phyloP scores from a whole-genome alignment of 2,113 vertebrate species.

The Nothobranchius kuhntae region DNA sequence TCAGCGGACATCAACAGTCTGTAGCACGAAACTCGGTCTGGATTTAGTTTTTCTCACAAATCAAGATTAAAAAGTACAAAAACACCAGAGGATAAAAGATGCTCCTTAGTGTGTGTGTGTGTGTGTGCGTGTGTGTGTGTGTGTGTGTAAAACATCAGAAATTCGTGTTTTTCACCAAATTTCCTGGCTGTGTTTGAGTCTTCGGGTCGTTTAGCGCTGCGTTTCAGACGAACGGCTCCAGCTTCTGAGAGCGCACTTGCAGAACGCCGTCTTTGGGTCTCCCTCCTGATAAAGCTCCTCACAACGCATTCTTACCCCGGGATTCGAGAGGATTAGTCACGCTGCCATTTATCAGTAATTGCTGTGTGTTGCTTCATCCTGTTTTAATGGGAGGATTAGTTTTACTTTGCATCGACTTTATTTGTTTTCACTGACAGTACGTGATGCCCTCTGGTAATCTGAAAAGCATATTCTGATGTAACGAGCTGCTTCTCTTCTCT shows the following conservation, averaged over 20 bases:
- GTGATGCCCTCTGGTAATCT: neutral
- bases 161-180: no score
- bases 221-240: neutral
- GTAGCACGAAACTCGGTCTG: no score
- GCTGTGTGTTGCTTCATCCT: conserved; percentile 28
- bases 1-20: neutral
- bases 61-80: no score
- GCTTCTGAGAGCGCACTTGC: neutral
- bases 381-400: conserved; percentile 51
- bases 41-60: no score
- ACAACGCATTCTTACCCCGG: conserved; percentile 22
- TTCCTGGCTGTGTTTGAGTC: neutral
- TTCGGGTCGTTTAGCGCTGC: neutral
- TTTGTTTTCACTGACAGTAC: conserved; percentile 23
- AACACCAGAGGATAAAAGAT: no score
- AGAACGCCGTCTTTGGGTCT: conserved; percentile 2
- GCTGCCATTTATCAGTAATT: conserved; percentile 47
- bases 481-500: conserved; percentile 6
- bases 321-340: conserved; percentile 58
- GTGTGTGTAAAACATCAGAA: no score
- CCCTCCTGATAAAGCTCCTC: conserved; percentile 23
- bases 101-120: no score
- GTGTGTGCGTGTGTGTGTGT: no score
- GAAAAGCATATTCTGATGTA: neutral
- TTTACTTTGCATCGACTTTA: conserved; percentile 8